These are phyloP conservation scores for Myotis vivesi DNA, from an alignment of 2,797 vertebrate genomes.

Conservation along the genomic window DNA sequence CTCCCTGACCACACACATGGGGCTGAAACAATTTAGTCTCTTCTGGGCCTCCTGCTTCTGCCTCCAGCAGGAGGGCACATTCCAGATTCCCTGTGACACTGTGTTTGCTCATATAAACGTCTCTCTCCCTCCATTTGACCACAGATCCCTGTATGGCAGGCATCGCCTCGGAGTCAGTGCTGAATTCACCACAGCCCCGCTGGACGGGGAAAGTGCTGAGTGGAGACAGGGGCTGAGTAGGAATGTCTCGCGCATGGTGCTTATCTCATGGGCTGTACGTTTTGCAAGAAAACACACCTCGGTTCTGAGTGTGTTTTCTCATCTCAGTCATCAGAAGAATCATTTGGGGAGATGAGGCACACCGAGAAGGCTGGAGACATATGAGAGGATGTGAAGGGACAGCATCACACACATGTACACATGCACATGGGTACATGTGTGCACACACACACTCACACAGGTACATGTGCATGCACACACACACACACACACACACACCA, in stretches of 20 bases:
- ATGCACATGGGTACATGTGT: accelerated
- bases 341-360: background rate
- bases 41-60: background rate
- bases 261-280: accelerated
- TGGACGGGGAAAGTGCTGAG: background rate
- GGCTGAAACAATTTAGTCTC: background rate
- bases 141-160: too few relatives aligned
- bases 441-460: accelerated
- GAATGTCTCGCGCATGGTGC: accelerated
- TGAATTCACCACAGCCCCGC: background rate
- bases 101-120: accelerated
- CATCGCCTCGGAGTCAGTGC: background rate
- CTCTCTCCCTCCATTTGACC: background rate
- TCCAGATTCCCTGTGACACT: accelerated
- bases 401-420: accelerated
- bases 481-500: accelerated
- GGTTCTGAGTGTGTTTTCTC: accelerated
- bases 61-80: too few relatives aligned
- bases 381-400: background rate
- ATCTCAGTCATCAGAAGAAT: background rate
- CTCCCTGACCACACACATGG: background rate
- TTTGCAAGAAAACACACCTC: background rate
- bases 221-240: background rate
- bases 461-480: accelerated
- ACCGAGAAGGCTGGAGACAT: background rate